Evolutionary conservation across 2,888 invertebrate species (phyloP).

Genomic region (Dyspetes luteomarginatus): DNA sequence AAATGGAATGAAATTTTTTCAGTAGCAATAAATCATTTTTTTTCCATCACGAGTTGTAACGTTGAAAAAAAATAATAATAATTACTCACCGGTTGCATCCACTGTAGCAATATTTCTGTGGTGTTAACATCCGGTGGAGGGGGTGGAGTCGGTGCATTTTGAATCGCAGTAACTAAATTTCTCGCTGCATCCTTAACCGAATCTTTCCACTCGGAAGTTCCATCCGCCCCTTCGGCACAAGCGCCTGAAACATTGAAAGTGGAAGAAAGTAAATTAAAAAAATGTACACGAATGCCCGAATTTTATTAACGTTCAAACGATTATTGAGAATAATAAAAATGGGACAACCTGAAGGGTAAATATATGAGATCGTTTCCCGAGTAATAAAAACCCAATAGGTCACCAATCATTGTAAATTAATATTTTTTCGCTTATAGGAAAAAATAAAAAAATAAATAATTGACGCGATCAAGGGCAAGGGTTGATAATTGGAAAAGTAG

Average conservation of each 20-base stretch:
- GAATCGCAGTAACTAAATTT: constrained; percentile 87
- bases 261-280: constrained; percentile 17
- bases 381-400: constrained; percentile 9
- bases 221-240: constrained; percentile 74
- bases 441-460: too few relatives aligned
- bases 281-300: constrained; percentile 59
- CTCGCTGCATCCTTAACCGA: constrained; percentile 86
- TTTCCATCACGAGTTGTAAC: too few relatives aligned
- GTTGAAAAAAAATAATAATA: constrained; percentile 1
- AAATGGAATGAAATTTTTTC: too few relatives aligned
- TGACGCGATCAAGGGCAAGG: too few relatives aligned
- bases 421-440: constrained; percentile 10
- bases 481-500: neutral
- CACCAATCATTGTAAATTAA: constrained; percentile 23
- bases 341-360: neutral
- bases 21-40: too few relatives aligned
- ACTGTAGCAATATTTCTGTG: constrained; percentile 87
- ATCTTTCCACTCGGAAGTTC: constrained; percentile 79
- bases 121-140: constrained; percentile 88
- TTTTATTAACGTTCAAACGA: neutral
- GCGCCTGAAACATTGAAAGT: constrained; percentile 55
- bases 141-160: constrained; percentile 87
- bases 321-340: neutral
- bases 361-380: constrained; percentile 8
- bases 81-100: constrained; percentile 85